These are phyloP conservation scores for Zoanthus gigantus DNA, from an alignment of 92 coral and sea anemone genomes.

Conservation along the genomic window DNA sequence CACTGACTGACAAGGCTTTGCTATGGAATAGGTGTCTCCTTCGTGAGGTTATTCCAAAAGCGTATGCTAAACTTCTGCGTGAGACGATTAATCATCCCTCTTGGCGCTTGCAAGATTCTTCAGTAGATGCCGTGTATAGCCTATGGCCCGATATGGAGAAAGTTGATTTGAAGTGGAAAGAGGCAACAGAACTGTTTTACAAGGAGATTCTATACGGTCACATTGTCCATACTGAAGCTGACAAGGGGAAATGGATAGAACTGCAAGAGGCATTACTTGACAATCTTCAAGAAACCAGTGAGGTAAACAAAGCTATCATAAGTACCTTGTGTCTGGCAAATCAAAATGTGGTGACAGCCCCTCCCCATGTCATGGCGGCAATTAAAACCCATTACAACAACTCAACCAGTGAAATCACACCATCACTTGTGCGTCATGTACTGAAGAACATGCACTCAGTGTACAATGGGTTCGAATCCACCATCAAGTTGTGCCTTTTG, in stretches of 20 bases:
- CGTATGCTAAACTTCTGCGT: slow-evolving; percentile 71
- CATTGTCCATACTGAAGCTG: slow-evolving; percentile 57
- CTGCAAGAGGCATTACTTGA: slow-evolving; percentile 54
- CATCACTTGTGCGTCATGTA: slow-evolving; percentile 56
- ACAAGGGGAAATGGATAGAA: slow-evolving; percentile 75
- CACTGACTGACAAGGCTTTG: slow-evolving; percentile 75
- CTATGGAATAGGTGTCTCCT: slow-evolving; percentile 80
- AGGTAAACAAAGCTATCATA: background rate
- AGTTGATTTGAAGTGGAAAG: slow-evolving; percentile 53
- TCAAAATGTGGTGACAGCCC: slow-evolving; percentile 67
- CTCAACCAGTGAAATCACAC: slow-evolving; percentile 54
- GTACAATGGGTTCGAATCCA: slow-evolving; percentile 25
- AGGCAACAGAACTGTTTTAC: slow-evolving; percentile 45
- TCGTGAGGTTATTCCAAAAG: slow-evolving; percentile 72
- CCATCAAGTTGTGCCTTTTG: slow-evolving; percentile 69
- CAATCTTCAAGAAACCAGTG: slow-evolving; percentile 16
- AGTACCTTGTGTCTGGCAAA: background rate
- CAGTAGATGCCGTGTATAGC: slow-evolving; percentile 3
- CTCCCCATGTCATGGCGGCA: slow-evolving; percentile 59
- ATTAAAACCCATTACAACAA: background rate
- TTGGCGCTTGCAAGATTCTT: background rate
- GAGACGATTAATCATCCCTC: slow-evolving; percentile 32
- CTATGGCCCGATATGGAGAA: slow-evolving; percentile 15
- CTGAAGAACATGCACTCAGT: slow-evolving; percentile 43
- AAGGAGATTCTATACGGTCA: slow-evolving; percentile 11